A percentile compares a stretch with the other conserved stretches of the same genome.
Evolutionary conservation across 1,140 invertebrate genomes (phyloP).

Genomic region (Trichomalopsis sarcophagae): DNA sequence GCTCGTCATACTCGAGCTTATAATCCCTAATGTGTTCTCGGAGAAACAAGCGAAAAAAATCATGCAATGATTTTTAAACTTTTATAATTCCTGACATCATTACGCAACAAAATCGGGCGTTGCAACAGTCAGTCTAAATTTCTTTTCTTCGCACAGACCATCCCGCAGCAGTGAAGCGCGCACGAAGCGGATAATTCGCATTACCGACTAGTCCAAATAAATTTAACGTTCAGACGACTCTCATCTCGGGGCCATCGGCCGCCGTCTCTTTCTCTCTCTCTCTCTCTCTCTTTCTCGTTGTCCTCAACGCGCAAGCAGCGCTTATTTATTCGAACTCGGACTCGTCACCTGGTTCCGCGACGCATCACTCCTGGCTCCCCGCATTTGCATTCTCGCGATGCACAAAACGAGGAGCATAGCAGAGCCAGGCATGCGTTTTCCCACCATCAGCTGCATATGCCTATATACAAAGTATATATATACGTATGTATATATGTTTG

Average conservation of each 20-base stretch:
- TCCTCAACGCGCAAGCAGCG: background rate
- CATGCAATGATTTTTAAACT: no score
- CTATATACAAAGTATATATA: background rate
- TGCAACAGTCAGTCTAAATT: no score
- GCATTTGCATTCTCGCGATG: constrained; percentile 25
- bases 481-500: background rate
- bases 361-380: background rate
- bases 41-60: background rate
- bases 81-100: no score
- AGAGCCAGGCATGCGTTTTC: constrained; percentile 7
- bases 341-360: background rate
- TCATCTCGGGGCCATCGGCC: background rate
- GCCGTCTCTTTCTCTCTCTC: background rate
- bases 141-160: no score
- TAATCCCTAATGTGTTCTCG: background rate
- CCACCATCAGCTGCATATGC: background rate
- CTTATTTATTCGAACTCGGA: background rate
- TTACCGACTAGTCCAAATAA: background rate
- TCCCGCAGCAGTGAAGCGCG: no score
- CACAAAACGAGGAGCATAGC: background rate
- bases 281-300: background rate
- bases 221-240: background rate
- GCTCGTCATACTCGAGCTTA: background rate
- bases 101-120: no score
- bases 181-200: no score